Evolutionary conservation across 2,113 vertebrate species (phyloP).

Genomic region (Delphinus delphis): DNA sequence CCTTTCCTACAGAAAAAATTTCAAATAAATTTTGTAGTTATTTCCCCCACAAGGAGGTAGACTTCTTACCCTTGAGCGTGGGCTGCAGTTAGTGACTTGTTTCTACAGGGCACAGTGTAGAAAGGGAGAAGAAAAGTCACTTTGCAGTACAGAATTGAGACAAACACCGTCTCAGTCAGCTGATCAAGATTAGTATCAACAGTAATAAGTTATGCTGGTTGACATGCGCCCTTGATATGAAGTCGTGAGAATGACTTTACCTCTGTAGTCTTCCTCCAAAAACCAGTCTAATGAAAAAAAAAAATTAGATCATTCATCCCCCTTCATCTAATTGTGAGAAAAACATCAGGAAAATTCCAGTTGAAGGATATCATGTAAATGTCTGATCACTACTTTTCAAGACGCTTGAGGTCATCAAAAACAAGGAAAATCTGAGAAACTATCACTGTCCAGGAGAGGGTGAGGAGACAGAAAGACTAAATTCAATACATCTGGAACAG

Average conservation of each 20-base stretch:
- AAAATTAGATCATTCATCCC: neutral
- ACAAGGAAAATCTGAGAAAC: neutral
- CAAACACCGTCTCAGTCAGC: neutral
- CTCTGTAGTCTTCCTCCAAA: neutral
- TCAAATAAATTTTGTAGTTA: neutral
- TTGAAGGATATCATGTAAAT: neutral
- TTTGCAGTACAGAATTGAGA: neutral
- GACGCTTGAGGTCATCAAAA: neutral
- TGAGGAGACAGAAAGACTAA: neutral
- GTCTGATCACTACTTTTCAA: neutral
- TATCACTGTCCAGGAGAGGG: neutral
- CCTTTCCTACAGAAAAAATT: neutral
- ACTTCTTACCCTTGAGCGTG: neutral
- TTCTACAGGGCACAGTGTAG: neutral
- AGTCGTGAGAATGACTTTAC: too few relatives aligned
- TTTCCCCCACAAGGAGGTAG: rapidly evolving
- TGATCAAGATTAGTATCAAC: neutral
- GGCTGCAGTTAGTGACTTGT: neutral
- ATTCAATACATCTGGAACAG: neutral
- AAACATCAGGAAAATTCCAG: neutral
- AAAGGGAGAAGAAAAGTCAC: neutral
- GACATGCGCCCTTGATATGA: neutral
- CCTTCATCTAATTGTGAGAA: neutral
- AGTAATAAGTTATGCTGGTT: neutral
- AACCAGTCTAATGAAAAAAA: neutral